These are phyloP conservation scores for Rhinolophus ferrumequinum DNA, from an alignment of 2,113 vertebrate species.

Conservation along the genomic window DNA sequence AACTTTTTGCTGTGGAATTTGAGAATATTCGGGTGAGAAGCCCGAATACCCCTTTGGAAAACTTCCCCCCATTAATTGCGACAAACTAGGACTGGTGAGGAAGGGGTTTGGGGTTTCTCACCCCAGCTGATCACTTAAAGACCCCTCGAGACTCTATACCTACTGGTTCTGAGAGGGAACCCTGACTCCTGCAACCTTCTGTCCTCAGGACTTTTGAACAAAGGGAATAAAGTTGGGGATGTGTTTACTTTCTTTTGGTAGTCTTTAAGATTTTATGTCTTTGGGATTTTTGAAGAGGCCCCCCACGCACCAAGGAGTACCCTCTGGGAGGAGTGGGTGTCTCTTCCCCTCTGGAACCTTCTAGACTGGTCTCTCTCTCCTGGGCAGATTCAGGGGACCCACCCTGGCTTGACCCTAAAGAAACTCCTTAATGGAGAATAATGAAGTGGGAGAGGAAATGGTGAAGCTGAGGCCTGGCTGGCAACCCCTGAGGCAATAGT, in stretches of 20 bases:
- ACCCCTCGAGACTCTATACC: neutral
- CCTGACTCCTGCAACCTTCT: neutral
- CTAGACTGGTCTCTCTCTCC: neutral
- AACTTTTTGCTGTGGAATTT: slow-evolving; percentile 10
- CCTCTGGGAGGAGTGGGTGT: neutral
- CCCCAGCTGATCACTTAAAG: neutral
- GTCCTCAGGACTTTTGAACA: neutral
- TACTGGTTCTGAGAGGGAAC: neutral
- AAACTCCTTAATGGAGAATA: neutral
- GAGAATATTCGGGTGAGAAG: slow-evolving; percentile 16
- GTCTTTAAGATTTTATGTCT: neutral
- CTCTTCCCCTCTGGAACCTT: neutral
- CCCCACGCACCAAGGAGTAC: neutral
- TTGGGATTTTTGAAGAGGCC: neutral
- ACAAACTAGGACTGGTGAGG: neutral
- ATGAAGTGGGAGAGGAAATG: neutral
- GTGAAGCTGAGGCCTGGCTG: neutral
- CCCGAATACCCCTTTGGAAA: neutral
- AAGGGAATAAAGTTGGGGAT: slow-evolving; percentile 66
- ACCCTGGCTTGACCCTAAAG: neutral
- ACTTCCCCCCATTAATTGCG: neutral
- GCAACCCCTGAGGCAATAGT: neutral
- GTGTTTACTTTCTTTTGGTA: neutral
- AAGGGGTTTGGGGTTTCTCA: neutral
- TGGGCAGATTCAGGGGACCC: neutral